Evolutionary conservation across 1,140 invertebrate species (phyloP).

Genomic region (Tyrophagus putrescentiae): DNA sequence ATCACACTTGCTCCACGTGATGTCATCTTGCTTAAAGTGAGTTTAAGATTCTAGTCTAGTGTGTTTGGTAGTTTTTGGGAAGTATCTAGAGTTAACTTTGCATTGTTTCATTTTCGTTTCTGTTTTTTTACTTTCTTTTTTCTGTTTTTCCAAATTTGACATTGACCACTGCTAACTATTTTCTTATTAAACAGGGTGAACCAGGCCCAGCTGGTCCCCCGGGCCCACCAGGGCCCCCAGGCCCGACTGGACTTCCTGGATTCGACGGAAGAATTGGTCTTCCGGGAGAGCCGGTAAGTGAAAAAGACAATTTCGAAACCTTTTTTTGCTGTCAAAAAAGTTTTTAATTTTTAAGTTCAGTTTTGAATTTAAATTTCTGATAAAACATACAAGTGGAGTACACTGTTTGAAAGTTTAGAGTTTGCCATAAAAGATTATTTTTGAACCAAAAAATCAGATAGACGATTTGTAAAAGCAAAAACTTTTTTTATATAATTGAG

Average conservation of each 20-base stretch:
- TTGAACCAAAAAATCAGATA: no score
- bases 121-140: background rate
- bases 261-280: constrained; percentile 50
- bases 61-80: constrained; percentile 22
- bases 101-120: background rate
- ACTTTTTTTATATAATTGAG: background rate
- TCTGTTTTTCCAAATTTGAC: constrained; percentile 3
- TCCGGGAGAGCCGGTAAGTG: constrained; percentile 26
- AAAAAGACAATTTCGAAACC: background rate
- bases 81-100: constrained; percentile 22
- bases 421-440: no score
- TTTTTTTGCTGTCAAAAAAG: background rate
- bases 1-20: constrained; percentile 29
- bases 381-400: no score
- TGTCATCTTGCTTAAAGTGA: constrained; percentile 29
- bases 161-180: constrained; percentile 13
- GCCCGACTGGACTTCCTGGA: constrained; percentile 61
- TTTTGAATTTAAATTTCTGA: no score
- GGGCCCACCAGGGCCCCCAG: constrained; percentile 53
- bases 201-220: constrained; percentile 63
- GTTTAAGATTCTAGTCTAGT: constrained; percentile 21
- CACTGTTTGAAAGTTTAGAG: no score
- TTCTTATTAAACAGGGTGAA: constrained; percentile 53
- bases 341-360: no score
- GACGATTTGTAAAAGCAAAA: background rate